Evolutionary conservation across 2,797 vertebrate genomes (phyloP).

Genomic region (Parotocinclus haroldoi): DNA sequence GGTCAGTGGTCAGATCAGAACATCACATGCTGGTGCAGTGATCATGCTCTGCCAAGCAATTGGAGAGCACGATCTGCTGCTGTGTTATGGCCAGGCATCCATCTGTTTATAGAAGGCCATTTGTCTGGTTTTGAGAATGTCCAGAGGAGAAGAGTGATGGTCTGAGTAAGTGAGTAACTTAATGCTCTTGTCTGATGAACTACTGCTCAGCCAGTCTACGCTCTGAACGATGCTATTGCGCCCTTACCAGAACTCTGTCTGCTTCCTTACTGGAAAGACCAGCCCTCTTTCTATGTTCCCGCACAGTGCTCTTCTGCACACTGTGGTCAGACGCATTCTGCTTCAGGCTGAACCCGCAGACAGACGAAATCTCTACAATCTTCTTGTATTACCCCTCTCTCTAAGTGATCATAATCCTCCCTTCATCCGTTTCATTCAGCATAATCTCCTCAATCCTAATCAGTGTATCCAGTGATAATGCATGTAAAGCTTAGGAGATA

Average conservation of each 20-base stretch:
- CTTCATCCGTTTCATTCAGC: conserved; percentile 15
- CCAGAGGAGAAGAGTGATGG: conserved; percentile 36
- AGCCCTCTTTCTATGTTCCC: conserved; percentile 42
- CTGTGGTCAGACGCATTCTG: conserved; percentile 34
- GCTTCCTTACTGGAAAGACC: conserved; percentile 67
- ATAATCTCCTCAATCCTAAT: conserved; percentile 33
- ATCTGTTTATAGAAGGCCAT: conserved; percentile 42
- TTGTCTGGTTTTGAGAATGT: conserved; percentile 34
- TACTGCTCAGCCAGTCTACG: conserved; percentile 46
- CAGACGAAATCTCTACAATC: conserved; percentile 11
- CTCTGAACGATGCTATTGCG: conserved; percentile 66
- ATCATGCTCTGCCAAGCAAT: background rate
- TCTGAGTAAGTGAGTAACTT: conserved; percentile 45
- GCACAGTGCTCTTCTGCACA: conserved; percentile 29
- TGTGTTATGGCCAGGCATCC: conserved; percentile 36
- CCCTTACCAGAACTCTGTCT: conserved; percentile 69
- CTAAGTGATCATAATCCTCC: conserved; percentile 16
- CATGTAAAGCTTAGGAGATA: conserved; percentile 44
- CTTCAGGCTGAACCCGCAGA: conserved; percentile 20
- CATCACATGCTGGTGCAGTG: background rate
- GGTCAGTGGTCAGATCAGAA: conserved; percentile 7
- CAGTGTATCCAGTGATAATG: conserved; percentile 40
- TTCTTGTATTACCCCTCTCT: conserved; percentile 18
- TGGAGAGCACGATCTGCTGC: conserved; percentile 15
- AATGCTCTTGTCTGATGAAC: conserved; percentile 45